Evolutionary conservation across 1,140 invertebrate species (phyloP), one percentile per base, ranked within the genome.

Genomic region (Pteromalus puparum): DNA sequence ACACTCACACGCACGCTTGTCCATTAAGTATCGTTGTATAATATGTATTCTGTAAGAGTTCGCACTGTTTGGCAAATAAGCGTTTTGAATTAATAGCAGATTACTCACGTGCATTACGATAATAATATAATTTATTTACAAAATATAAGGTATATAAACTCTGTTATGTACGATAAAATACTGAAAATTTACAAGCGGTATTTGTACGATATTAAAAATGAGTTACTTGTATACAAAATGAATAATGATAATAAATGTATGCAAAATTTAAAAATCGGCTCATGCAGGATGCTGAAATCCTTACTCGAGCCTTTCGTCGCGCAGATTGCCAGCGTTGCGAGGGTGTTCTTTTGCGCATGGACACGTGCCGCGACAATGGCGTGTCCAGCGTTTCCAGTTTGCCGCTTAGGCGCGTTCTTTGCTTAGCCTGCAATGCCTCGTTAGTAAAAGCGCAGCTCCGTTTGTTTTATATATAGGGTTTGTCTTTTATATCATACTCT

Each of bases 281-380:
- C 88, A 89, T 89, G 87, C 87, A 85, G 72, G 85, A 82, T 73
- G 24, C 30, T 18, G 30, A 75, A 79, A 88, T 89, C 89, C 92
- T 93, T 93, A 93, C 92, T 84, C 91, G 92, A 89, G 92, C 92
- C 89, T 93, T 93, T 77, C 91, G 90, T 24, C 92, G 88, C 74
- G 92, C 92, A 28, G 92, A 93, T 86, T 93, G 92, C 92, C 92
- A 93, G 85, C 92, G 91, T 82, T 93, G 92, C 26, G 92, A 93
- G 15, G 92, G 92, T 85, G 92, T 93, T 76, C 92, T 91, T 65
- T 90, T 91, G 82, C 92, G 90, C 46, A 92, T 87, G 34, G 92
- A 93, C 70, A 93, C 91, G 53, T 93, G 92, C 24, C 92, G 90
- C 26, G 92, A 91, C 82, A 93, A 87, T 38, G 91, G 87, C 46